These are phyloP conservation scores for Leucania comma DNA, from an alignment of 2,888 invertebrate genomes.

Conservation along the genomic window DNA sequence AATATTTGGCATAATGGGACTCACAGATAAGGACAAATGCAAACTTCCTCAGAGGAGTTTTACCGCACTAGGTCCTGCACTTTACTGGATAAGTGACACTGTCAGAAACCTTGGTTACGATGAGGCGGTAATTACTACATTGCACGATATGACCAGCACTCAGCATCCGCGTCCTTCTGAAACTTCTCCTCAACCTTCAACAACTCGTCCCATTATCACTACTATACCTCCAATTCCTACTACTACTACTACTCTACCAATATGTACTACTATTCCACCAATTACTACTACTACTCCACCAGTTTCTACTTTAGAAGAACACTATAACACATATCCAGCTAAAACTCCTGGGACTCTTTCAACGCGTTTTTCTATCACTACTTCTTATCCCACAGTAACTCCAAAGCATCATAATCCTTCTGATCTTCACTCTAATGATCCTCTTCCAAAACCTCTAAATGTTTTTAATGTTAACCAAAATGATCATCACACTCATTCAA, in stretches of 20 bases:
- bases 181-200: not conserved
- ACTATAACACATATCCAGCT: not conserved
- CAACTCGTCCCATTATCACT: not conserved
- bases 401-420: not conserved
- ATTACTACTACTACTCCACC: not conserved
- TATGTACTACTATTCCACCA: not conserved
- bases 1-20: conserved; percentile 70
- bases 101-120: conserved; percentile 39
- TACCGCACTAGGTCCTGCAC: conserved; percentile 67
- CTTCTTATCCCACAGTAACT: not conserved
- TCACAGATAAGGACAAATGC: conserved; percentile 56
- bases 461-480: not conserved
- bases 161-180: not conserved
- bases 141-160: conserved; percentile 16
- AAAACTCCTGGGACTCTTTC: conserved; percentile 1
- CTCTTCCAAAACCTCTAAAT: too few species aligned
- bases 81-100: conserved; percentile 71
- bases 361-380: not conserved
- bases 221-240: not conserved
- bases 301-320: not conserved
- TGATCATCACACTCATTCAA: not conserved
- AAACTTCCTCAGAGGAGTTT: conserved; percentile 64
- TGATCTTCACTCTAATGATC: not conserved
- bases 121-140: conserved; percentile 21
- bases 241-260: not conserved